Base-by-base conservation (phyloP, 2,113 vertebrate genomes). In the Pelvicachromis taeniatus region DNA sequence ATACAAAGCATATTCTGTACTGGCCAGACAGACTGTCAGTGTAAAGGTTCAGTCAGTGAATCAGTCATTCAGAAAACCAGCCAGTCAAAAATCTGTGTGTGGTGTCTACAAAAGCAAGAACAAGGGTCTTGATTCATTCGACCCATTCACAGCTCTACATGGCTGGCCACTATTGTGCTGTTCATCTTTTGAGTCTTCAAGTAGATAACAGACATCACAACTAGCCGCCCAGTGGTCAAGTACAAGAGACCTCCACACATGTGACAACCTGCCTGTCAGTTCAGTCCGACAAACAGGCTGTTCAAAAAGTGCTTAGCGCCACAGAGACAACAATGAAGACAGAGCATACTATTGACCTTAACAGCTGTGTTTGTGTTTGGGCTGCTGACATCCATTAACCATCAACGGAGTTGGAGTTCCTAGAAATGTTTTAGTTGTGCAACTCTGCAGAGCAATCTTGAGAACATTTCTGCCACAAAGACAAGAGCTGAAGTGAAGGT, bases 31-130 rank as follows among this genome's bases (percentile, higher is more conserved):
- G 56, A 68, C 81, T 38, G 58, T 85, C 68, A 65, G 86, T 80
- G 88, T 87, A 59, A 31, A 80, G 68, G 84, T 87, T 82, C 50
- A 87, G 54, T 88, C 81, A 82, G 82, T 91, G 80, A 88, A 86
- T 78, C 84, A 82, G 88, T 90, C 42, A 86, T 84, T 88, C 85
- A 91, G 78, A 85, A 75, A 87, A 85, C 23, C 83, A 85, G 75
- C 80, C 86, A 84, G 82, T 63, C 81, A 84, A 79, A 80, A 17
- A 31, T 56, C 73, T 78, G 54, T 80, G 82, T 55, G 70, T 82
- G 50, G 13, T 14, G 70, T 80, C 77, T 52, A 58, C 56, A 78
- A 78, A 45, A 45, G 3, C 26, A 4, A 80, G 53, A 86, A 91
- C 79, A 93, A 88, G 54, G 53, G 52, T 78, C 31, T 59, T 59